Evolutionary conservation across 2,888 invertebrate genomes (phyloP), one percentile per base, ranked within the genome.

Genomic region (Pinctada fucata): DNA sequence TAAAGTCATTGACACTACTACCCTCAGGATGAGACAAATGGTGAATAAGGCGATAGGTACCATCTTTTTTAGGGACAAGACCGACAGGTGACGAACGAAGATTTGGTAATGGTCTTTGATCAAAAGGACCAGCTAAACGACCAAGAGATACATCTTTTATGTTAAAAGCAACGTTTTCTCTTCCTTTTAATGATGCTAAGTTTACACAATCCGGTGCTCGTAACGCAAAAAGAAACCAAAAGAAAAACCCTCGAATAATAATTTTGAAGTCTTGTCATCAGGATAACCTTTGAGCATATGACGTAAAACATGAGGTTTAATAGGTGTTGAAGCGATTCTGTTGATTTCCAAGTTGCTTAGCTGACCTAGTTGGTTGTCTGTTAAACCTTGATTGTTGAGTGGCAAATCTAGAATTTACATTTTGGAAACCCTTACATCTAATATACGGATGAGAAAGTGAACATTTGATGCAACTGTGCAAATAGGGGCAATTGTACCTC

Each of bases 1-100:
- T 52, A 51, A n/a, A 77, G 68, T 72, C 72, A 68, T 77, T 67
- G n/a, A 72, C 72, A 50, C 77, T 72, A 13, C 4, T 5, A 45
- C 16, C 6, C 3, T 67, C 8, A 3, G 67, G 67, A 48, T 31
- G 68, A 3, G 77, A 77, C n/a, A 77, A 67, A 47, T 77, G 72
- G 5, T 72, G 72, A 47, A 77, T 77, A 10, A 77, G 47, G n/a
- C 68, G 48, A 31, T 58, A 77, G 63, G 68, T 47, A 47, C 69
- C 75, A 10, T 63, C 69, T 48, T 47, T 45, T n/a, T 75, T 47
- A 48, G 58, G 58, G 48, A 68, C 13, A 2, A 75, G 13, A 10
- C 75, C 75, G 1, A 75, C 69, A 16, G 63, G 69, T 3, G 75
- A 75, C 13, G 69, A 63, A n/a, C 69, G 66, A 10, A 75, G 31